Evolutionary conservation across 2,888 invertebrate genomes (phyloP).

Genomic region (Tiphia femorata): DNA sequence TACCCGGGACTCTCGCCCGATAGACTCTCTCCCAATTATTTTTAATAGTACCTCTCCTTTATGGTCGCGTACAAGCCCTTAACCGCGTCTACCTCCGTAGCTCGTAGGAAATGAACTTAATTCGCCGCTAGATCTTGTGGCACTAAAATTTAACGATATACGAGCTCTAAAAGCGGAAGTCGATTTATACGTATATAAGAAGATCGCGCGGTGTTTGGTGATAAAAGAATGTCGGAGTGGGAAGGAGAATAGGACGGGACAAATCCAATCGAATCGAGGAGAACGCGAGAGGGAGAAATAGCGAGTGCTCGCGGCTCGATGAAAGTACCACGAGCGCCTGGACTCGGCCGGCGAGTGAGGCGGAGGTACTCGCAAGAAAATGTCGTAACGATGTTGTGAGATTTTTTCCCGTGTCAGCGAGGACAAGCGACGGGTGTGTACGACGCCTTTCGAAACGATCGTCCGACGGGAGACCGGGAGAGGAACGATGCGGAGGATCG

Average conservation of each 20-base stretch:
- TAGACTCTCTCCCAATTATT: constrained; percentile 10
- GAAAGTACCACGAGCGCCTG: constrained; percentile 37
- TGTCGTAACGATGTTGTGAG: constrained; percentile 37
- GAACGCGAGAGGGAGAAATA: constrained; percentile 17
- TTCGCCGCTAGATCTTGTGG: constrained; percentile 27
- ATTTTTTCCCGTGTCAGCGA: constrained; percentile 31
- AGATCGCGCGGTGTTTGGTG: too few relatives aligned
- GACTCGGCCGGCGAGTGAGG: constrained; percentile 35
- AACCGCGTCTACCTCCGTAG: constrained; percentile 2
- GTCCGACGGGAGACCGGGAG: too few relatives aligned
- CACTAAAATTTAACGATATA: constrained; percentile 29
- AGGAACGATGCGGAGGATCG: too few relatives aligned
- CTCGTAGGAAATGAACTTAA: constrained; percentile 25
- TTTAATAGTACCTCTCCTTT: neutral
- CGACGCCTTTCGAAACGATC: constrained; percentile 33
- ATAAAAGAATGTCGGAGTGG: constrained; percentile 11
- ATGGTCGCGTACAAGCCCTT: neutral
- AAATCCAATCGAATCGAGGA: constrained; percentile 1
- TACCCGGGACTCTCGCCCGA: neutral
- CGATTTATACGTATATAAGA: constrained; percentile 13
- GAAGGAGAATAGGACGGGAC: constrained; percentile 3
- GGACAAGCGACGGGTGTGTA: constrained; percentile 22
- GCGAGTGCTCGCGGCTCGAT: constrained; percentile 23
- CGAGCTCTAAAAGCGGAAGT: constrained; percentile 14
- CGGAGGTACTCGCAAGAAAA: constrained; percentile 38